Evolutionary conservation across 2,113 vertebrate species (phyloP), one percentile per base, ranked within the genome.

Genomic region (Motacilla alba): DNA sequence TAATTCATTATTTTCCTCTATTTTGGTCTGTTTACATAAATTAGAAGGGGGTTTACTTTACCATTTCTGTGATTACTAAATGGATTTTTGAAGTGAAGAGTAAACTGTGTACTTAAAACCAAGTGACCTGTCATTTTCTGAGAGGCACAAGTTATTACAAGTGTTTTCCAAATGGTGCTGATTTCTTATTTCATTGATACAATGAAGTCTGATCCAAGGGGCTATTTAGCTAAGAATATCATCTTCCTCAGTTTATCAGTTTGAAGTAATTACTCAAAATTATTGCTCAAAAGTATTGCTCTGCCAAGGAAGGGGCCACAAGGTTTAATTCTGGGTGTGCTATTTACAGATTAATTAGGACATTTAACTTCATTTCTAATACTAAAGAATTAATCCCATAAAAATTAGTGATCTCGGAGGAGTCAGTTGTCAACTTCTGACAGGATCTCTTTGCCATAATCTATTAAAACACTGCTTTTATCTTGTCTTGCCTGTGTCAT

Each of bases 381-480:
- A 98, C 98, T 98, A 98, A 98, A 98, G 98, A 99, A 99, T 99
- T 98, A 99, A 99, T 99, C 98, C 97, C 97, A 98, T 99, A 99
- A 99, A 99, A 99, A 98, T 98, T 98, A 98, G 98, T 97, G 97
- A 98, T 99, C 99, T 99, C 98, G 2, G 97, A 98, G 98, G 99
- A 99, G 98, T 98, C 97, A 98, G 98, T 98, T 98, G 98, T 99
- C 99, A 99, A 98, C 97, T 97, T 98, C 97, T 98, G 98, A 99
- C 97, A 98, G 97, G 98, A 98, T 98, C 98, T 97, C 98, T 98
- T 99, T 98, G 98, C 98, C 98, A 98, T 98, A 98, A 99, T 99
- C 98, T 99, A 99, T 99, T 99, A 99, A 99, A 99, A 99, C 98
- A 97, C 97, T 97, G 98, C 99, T 99, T 99, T 99, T 98, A 99